Evolutionary conservation across 2,888 invertebrate genomes (phyloP).

Genomic region (Patella pellucida): DNA sequence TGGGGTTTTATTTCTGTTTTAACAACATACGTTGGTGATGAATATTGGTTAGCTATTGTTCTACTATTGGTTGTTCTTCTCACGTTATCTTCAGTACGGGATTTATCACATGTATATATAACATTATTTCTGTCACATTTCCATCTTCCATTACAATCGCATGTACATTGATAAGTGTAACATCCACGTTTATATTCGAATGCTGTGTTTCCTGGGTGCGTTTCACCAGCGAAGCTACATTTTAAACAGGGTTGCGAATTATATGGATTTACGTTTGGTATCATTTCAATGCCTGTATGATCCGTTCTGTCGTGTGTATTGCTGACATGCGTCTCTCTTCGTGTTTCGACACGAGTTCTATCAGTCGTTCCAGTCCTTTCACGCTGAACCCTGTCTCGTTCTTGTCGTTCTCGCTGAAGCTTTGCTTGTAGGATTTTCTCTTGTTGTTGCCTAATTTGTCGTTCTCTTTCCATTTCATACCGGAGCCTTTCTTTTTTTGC

Average conservation of each 20-base stretch:
- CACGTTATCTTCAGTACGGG: neutral
- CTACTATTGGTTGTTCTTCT: neutral
- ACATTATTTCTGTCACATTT: conserved; percentile 33
- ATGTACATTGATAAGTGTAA: conserved; percentile 36
- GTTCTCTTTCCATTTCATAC: neutral
- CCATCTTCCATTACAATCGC: conserved; percentile 39
- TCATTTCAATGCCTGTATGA: neutral
- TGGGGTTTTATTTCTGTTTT: neutral
- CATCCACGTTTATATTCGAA: conserved; percentile 50
- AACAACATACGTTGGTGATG: neutral
- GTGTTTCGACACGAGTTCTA: neutral
- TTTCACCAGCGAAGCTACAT: conserved; percentile 46
- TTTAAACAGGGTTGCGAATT: conserved; percentile 36
- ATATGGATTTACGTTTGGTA: neutral
- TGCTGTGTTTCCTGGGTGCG: conserved; percentile 40
- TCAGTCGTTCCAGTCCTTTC: neutral
- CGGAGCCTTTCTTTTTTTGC: neutral
- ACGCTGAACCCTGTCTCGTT: neutral
- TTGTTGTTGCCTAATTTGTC: neutral
- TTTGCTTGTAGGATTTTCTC: no score
- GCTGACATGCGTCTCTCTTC: neutral
- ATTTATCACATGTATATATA: conserved; percentile 31
- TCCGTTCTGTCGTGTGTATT: neutral
- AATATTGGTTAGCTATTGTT: neutral
- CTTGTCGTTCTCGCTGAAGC: neutral